Base-by-base conservation (phyloP, 1,140 invertebrate genomes). In the Psix sp. region DNA sequence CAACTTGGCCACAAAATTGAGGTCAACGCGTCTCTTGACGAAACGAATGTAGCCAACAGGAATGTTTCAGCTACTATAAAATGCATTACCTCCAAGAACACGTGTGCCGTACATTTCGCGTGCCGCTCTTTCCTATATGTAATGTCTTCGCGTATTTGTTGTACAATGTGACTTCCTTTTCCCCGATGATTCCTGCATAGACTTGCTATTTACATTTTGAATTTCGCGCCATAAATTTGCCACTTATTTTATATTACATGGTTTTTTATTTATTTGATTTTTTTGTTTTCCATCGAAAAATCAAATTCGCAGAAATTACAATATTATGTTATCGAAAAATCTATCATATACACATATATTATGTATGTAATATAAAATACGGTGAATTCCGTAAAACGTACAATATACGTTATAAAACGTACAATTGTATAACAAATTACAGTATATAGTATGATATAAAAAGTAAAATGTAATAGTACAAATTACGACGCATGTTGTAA, bases 31-130 rank as follows among this genome's bases (percentile, higher is more conserved):
- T 74, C 72, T 74, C 63, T 59, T 59, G 72, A 59, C 57, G 63
- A 70, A 74, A 74, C 72, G 59, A 74, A 74, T 68, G 72, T 74
- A 68, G 52, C 63, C 71, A 63, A 43, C 51, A 63, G 56, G 49
- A 70, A 70, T 74, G 65, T 74, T 70, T 49, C 72, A 70, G 59
- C 72, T 74, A 68, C 72, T 74, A 74, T 70, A 70, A 74, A 74
- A 74, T 74, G 72, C 72, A 74, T 74, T 74, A 70, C 72, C 65
- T 74, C 60, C 10, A 74, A 74, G 65, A 68, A 65, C 72, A 74
- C 72, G 72, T 74, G 65, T 63, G 17, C 24, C 24, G 40, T 48
- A 54, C 63, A 63, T 65, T 68, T 46, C 70, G 26, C 33, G 65
- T 54, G 17, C 42, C 42, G 54, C 10, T 49, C 65, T 45, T 70